Evolutionary conservation across 1,140 invertebrate species (phyloP).

Genomic region (Drosophila paulistorum): DNA sequence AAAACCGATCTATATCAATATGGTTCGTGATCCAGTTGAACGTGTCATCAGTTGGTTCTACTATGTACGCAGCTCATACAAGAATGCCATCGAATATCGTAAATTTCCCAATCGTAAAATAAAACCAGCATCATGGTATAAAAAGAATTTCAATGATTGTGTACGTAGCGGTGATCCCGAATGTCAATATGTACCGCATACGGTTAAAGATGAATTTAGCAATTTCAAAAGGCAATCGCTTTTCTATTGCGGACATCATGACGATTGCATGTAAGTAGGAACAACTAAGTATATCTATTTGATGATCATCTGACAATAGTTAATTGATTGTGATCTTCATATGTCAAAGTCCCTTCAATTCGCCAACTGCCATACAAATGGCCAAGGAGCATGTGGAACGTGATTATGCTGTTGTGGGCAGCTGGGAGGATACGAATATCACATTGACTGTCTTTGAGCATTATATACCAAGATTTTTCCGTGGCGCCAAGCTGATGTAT

Average conservation of each 20-base stretch:
- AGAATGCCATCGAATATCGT: slow-evolving; percentile 93
- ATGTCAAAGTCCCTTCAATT: slow-evolving; percentile 90
- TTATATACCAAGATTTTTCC: slow-evolving; percentile 92
- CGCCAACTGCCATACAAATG: slow-evolving; percentile 90
- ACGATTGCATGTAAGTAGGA: slow-evolving; percentile 91
- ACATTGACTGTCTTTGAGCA: slow-evolving; percentile 92
- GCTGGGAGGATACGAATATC: slow-evolving; percentile 93
- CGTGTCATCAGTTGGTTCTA: slow-evolving; percentile 96
- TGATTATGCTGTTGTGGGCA: slow-evolving; percentile 93
- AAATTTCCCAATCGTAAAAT: slow-evolving; percentile 91
- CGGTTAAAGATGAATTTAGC: slow-evolving; percentile 89
- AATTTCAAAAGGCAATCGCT: slow-evolving; percentile 91
- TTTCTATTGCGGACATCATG: slow-evolving; percentile 94
- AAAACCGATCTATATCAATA: slow-evolving; percentile 93
- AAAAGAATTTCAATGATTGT: slow-evolving; percentile 95
- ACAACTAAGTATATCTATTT: no score
- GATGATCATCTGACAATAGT: neutral
- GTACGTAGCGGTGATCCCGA: slow-evolving; percentile 92
- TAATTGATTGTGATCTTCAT: slow-evolving; percentile 63
- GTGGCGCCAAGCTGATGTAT: slow-evolving; percentile 85
- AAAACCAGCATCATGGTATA: slow-evolving; percentile 92
- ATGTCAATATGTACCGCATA: slow-evolving; percentile 91
- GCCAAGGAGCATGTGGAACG: slow-evolving; percentile 93
- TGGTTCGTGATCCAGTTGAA: slow-evolving; percentile 94
- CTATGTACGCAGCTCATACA: slow-evolving; percentile 91